phyloP scores from a whole-genome alignment of 2,113 vertebrate genomes.

The zebrafish (Danio rerio) region DNA sequence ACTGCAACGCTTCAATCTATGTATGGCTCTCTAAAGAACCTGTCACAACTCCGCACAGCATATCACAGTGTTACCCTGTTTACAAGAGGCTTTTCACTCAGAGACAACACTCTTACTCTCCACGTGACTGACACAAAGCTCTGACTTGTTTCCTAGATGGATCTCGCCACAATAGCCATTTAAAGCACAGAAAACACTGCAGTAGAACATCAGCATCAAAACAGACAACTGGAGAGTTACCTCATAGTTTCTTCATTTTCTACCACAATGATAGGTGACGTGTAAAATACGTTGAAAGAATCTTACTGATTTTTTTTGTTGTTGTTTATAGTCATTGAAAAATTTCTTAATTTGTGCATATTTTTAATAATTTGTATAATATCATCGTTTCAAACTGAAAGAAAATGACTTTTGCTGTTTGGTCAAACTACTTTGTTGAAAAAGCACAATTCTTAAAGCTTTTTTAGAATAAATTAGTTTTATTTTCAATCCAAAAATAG shows the following conservation, averaged over 20 bases:
- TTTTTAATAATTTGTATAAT: too few species aligned
- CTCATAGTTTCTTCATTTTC: background rate
- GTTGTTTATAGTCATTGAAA: too few species aligned
- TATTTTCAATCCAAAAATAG: too few species aligned
- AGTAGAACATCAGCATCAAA: constrained; percentile 49
- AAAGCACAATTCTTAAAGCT: too few species aligned
- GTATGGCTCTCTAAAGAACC: constrained; percentile 34
- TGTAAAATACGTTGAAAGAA: too few species aligned
- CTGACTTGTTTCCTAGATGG: constrained; percentile 60
- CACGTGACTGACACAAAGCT: constrained; percentile 47
- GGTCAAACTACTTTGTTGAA: too few species aligned
- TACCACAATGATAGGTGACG: background rate
- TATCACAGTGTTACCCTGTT: constrained; percentile 26
- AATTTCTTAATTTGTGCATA: too few species aligned
- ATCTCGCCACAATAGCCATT: constrained; percentile 57
- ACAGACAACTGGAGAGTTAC: background rate
- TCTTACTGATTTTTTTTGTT: too few species aligned
- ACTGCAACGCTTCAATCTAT: background rate
- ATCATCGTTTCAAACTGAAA: too few species aligned
- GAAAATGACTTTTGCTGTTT: too few species aligned
- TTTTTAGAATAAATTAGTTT: too few species aligned
- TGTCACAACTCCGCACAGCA: constrained; percentile 44
- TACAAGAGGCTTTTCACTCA: constrained; percentile 49
- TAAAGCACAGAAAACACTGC: constrained; percentile 51
- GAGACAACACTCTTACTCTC: constrained; percentile 16